phyloP scores from a whole-genome alignment of 2,888 invertebrate genomes.

The Notodonta dromedarius region DNA sequence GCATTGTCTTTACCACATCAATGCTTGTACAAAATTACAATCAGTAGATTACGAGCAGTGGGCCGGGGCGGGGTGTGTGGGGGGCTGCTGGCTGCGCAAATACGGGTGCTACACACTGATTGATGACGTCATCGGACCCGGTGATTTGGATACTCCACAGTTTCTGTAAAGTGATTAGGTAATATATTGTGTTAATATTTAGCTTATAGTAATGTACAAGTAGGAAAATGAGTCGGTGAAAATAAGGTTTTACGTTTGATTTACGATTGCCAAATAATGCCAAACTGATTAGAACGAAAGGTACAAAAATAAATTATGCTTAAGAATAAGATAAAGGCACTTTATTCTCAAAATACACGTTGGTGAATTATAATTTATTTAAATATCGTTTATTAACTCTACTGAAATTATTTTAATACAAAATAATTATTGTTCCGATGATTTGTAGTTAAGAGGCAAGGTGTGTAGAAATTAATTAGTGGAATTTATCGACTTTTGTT shows the following conservation, averaged over 20 bases:
- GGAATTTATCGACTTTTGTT: slow-evolving; percentile 37
- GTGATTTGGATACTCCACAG: neutral
- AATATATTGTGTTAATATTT: too few relatives aligned
- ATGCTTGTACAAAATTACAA: neutral
- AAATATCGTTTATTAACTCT: neutral
- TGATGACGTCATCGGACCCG: slow-evolving; percentile 3
- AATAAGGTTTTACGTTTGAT: too few relatives aligned
- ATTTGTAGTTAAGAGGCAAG: neutral
- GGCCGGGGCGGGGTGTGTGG: neutral
- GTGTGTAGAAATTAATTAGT: slow-evolving; percentile 17
- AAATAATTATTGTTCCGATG: neutral
- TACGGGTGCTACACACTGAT: slow-evolving; percentile 2
- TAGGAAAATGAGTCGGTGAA: too few relatives aligned
- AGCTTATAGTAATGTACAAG: too few relatives aligned
- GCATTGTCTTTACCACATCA: too few relatives aligned
- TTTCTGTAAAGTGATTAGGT: neutral
- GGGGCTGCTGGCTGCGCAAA: neutral
- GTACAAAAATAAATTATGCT: too few relatives aligned
- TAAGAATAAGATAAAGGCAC: too few relatives aligned
- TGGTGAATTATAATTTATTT: too few relatives aligned
- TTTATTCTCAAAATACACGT: too few relatives aligned
- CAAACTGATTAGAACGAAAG: too few relatives aligned
- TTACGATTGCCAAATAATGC: too few relatives aligned
- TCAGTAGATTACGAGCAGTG: neutral
- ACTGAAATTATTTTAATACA: neutral